Base-by-base conservation (phyloP, 1,140 invertebrate genomes). In the Notospermus geniculatus region DNA sequence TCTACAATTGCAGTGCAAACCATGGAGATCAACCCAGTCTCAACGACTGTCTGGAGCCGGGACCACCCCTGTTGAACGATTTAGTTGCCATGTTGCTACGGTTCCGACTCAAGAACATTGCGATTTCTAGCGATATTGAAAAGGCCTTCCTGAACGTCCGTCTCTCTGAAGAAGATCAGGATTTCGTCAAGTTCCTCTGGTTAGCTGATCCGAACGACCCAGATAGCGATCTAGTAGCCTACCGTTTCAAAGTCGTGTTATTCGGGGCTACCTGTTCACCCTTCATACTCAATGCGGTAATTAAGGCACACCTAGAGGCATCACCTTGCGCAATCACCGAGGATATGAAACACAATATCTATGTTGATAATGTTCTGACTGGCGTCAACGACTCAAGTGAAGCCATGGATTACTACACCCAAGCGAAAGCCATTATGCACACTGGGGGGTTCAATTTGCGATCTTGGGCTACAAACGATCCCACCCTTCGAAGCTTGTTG, bases 361-460 rank as follows among this genome's bases (percentile, higher is more conserved):
- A 23, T 29, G 54, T 55, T 2, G 54, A 55, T n/a, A 55, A 55
- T 55, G 28, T 55, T 5, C 17, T 55, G 9, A 55, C 54, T n/a
- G 28, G 54, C 9, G n/a, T n/a, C 28, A n/a, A 2, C 54, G 27
- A 11, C 25, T 55, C 22, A 27, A 9, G 7, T 29, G 22, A 55
- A 55, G 54, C 54, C 22, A 9, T 27, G 22, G 22, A 55, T 27
- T 25, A 25, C 7, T 55, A 27, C 28, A 9, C 13, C 2, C 5
- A 55, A 23, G 17, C 22, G 2, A 23, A n/a, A 27, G 11, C 2
- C 7, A 25, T 55, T 17, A 22, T 55, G 19, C 5, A 22, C 9
- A 7, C 2, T 27, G 54, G 22, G 2, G 54, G 54, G 27, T 55
- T 55, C 28, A 55, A 29, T n/a, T 29, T 55, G 17, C 22, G 28